Percentiles rank a stretch among this genome's conserved stretches.
These are phyloP conservation scores for Limnephilus marmoratus DNA, from an alignment of 2,888 invertebrate genomes.

Conservation along the genomic window DNA sequence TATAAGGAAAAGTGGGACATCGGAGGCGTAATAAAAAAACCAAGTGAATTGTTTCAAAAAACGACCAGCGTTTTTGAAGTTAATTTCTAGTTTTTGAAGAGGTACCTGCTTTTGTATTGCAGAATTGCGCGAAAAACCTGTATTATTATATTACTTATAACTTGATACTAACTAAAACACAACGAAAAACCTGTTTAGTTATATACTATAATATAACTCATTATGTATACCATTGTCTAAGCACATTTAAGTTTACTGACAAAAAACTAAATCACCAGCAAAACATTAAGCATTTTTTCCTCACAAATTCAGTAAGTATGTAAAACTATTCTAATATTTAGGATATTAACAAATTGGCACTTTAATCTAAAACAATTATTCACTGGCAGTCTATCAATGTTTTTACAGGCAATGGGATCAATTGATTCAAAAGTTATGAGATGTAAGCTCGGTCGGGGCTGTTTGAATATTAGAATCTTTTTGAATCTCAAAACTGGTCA, in stretches of 20 bases:
- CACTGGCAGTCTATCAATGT: neutral
- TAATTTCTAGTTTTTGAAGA: neutral
- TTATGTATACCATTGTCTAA: neutral
- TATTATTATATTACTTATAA: neutral
- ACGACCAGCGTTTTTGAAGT: neutral
- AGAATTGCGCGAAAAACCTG: neutral
- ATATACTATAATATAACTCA: neutral
- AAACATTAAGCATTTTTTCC: neutral
- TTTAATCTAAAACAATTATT: neutral
- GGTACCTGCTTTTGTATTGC: neutral
- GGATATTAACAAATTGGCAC: slow-evolving; percentile 21
- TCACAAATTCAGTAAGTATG: neutral
- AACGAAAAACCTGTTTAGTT: neutral
- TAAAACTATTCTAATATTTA: neutral
- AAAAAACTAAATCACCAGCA: neutral
- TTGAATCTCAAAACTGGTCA: slow-evolving; percentile 54
- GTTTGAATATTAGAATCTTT: slow-evolving; percentile 27
- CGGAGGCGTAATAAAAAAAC: neutral
- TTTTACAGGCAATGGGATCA: slow-evolving; percentile 25
- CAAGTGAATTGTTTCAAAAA: neutral
- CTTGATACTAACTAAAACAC: neutral
- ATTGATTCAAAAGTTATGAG: slow-evolving; percentile 54
- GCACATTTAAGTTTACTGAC: neutral
- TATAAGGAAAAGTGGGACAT: neutral
- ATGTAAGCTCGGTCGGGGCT: slow-evolving; percentile 42